Evolutionary conservation across 1,140 invertebrate genomes (phyloP).

Genomic region (Lanistes nyassanus): DNA sequence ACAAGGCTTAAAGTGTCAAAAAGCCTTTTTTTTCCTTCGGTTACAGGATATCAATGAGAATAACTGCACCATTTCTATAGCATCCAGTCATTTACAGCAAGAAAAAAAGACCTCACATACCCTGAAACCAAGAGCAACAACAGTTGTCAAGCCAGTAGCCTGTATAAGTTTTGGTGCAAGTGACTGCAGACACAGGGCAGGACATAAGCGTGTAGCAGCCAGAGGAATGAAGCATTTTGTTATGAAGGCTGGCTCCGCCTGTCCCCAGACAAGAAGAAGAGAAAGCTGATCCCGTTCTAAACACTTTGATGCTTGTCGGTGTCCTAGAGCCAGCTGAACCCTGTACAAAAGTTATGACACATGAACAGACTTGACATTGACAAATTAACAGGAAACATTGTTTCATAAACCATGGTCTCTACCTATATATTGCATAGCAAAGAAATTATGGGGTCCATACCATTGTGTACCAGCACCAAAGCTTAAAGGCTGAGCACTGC

Average conservation of each 20-base stretch:
- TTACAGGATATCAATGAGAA: too few relatives aligned
- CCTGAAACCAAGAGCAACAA: conserved; percentile 44
- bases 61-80: too few relatives aligned
- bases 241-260: conserved; percentile 27
- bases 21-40: too few relatives aligned
- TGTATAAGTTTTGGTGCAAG: conserved; percentile 28
- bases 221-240: conserved; percentile 38
- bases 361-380: too few relatives aligned
- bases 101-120: conserved; percentile 15
- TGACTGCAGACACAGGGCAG: conserved; percentile 31
- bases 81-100: too few relatives aligned
- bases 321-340: conserved; percentile 38
- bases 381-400: background rate
- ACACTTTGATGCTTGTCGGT: conserved; percentile 42
- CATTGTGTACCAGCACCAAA: too few relatives aligned
- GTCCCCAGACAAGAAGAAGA: conserved; percentile 37
- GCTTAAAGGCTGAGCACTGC: too few relatives aligned
- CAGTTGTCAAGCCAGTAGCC: conserved; percentile 26
- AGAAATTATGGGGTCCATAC: too few relatives aligned
- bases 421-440: too few relatives aligned
- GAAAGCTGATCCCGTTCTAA: conserved; percentile 42
- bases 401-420: background rate
- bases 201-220: conserved; percentile 29
- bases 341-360: conserved; percentile 25
- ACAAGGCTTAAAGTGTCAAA: too few relatives aligned